Evolutionary conservation across 2,113 vertebrate genomes (phyloP).

Genomic region (Platysternon megacephalum): DNA sequence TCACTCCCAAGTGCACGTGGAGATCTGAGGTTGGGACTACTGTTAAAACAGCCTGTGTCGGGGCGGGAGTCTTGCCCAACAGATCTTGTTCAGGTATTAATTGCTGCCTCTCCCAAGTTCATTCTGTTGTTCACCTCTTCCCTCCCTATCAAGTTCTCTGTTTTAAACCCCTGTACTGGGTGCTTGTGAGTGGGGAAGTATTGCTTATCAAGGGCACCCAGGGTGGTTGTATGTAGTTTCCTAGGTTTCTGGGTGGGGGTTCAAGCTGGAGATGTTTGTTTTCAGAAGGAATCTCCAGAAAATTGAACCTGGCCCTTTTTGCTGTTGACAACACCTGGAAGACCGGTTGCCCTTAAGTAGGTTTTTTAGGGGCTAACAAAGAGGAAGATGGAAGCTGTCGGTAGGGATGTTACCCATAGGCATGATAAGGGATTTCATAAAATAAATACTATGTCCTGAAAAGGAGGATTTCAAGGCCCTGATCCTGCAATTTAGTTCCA

Average conservation of each 20-base stretch:
- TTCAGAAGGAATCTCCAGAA: background rate
- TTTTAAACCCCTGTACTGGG: background rate
- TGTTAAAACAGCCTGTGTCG: background rate
- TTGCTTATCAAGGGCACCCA: background rate
- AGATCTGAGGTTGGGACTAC: background rate
- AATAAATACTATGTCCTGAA: background rate
- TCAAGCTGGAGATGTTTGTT: background rate
- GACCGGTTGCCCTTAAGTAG: background rate
- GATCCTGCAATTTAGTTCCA: background rate
- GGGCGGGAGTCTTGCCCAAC: background rate
- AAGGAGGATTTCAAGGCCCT: background rate
- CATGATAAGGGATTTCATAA: background rate
- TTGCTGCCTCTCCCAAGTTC: background rate
- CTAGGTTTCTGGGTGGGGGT: background rate
- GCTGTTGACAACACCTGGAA: background rate
- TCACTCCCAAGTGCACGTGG: background rate
- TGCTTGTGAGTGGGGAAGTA: background rate
- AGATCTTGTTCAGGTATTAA: background rate
- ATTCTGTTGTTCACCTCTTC: background rate
- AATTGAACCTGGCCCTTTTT: background rate
- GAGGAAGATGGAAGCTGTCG: background rate
- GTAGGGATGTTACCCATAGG: background rate
- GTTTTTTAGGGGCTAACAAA: background rate
- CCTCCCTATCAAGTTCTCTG: background rate
- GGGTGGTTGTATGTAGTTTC: background rate